Base-by-base conservation (phyloP, 1,140 invertebrate species). In the Bombus superbus region DNA sequence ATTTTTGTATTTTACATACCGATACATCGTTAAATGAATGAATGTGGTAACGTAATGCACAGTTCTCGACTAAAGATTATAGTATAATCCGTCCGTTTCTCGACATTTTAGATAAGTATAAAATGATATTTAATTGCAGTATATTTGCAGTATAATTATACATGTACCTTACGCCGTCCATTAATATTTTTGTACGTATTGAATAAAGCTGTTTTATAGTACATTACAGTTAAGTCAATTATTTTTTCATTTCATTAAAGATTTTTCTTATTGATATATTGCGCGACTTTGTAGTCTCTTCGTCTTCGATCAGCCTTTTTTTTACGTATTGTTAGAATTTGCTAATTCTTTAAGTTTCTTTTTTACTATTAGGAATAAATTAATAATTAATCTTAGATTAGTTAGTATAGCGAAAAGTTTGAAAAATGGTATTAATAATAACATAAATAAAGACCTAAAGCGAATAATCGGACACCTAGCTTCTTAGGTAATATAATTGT, bases 81-180 rank as follows among this genome's bases (percentile, higher is more conserved):
- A 62, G 73, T 47, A 15, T 35, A 59, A 86, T 89, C 89, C 89
- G 89, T 90, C 89, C 89, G 73, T 74, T 82, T 87, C 69, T 15
- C 18, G 38, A 28, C 22, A 68, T 72, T 32, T 84, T 81, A 87
- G 9, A 38, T 13, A 62, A 83, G 13, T 66, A 18, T 83, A 76
- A 57, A 69, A 81, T 87, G 81, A 81, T 68, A 47, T 71, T 83
- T 73, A 42, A 77, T 40, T 42, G 28, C 77, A 84, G 1, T 53
- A 53, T 22, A 53, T 53, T 53, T 62, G 44, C 72, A 62, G 28
- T 62, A 77, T 79, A 74, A 78, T 44, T 82, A 40, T 64, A 88
- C 57, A 28, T 68, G 74, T 81, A 88, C 40, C 57, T 77, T 86
- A 77, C 74, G 77, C 86, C 73, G 81, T 90, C 71, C 81, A 90